Conservation (phyloP, 2,797 vertebrate genomes). For the Emydoidea blandingii region DNA sequence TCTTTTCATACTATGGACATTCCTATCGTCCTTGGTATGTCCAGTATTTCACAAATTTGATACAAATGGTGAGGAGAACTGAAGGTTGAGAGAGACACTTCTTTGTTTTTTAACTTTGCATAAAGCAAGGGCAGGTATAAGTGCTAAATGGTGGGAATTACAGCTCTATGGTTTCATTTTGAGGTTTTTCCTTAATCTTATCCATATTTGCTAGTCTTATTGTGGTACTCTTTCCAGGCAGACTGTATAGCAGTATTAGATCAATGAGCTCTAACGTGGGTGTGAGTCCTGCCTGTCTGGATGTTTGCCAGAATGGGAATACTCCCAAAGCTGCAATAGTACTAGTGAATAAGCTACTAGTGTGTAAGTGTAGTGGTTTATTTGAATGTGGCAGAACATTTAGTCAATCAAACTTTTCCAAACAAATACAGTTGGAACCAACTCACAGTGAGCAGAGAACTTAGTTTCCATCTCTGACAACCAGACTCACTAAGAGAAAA, state of each 20-base stretch:
- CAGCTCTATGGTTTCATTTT: neutral
- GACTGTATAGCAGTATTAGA: neutral
- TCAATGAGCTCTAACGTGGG: neutral
- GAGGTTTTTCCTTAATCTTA: neutral
- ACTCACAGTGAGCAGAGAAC: neutral
- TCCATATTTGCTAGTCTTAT: neutral
- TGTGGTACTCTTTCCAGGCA: neutral
- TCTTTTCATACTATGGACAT: neutral
- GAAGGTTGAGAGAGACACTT: neutral
- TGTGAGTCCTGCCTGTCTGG: neutral
- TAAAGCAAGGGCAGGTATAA: neutral
- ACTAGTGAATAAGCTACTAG: neutral
- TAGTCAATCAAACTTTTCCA: neutral
- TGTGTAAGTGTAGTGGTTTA: neutral
- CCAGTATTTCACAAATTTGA: neutral
- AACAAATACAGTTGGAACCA: neutral
- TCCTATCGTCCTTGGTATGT: neutral
- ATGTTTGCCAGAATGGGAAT: neutral
- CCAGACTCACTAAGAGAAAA: neutral
- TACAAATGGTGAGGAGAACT: neutral
- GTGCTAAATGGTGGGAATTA: neutral
- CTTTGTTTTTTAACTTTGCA: neutral
- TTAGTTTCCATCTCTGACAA: neutral
- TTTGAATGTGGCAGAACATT: neutral
- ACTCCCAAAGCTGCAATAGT: neutral